Conservation (phyloP, 2,797 vertebrate genomes). For the Fratercula arctica region DNA sequence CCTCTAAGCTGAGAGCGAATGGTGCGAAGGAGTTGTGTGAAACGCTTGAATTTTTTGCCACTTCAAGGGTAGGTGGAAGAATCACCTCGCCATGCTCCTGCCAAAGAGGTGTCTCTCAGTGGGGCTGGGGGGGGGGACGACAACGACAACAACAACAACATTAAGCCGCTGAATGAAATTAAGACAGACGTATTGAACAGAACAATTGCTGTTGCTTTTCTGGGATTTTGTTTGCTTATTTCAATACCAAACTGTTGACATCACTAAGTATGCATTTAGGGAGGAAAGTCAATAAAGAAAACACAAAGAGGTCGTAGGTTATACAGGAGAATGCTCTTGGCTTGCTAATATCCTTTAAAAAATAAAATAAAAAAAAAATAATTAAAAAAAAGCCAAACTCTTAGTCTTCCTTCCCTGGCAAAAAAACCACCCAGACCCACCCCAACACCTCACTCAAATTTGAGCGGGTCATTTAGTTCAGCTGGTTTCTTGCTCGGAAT, state of each 20-base stretch:
- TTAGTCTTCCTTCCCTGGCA: rapidly evolving
- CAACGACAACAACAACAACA: no score
- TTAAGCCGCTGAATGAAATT: neutral
- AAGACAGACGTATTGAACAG: neutral
- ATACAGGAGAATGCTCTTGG: neutral
- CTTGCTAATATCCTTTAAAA: neutral
- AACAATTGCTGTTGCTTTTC: neutral
- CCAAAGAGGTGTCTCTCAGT: neutral
- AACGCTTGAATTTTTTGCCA: neutral
- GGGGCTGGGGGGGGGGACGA: neutral
- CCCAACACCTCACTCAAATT: neutral
- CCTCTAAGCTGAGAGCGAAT: neutral
- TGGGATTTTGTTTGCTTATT: neutral
- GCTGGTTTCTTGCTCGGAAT: neutral
- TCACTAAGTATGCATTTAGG: neutral
- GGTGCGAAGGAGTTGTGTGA: neutral
- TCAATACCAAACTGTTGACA: neutral
- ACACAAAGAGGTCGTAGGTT: neutral
- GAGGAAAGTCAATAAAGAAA: neutral
- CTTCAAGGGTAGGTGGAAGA: neutral
- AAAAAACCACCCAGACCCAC: neutral
- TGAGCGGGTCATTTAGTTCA: neutral
- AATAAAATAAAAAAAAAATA: neutral
- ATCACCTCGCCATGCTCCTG: neutral
- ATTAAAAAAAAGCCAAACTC: neutral